Conservation (phyloP, 64 coral and sea anemone genomes). For the Pocillopora verrucosa region DNA sequence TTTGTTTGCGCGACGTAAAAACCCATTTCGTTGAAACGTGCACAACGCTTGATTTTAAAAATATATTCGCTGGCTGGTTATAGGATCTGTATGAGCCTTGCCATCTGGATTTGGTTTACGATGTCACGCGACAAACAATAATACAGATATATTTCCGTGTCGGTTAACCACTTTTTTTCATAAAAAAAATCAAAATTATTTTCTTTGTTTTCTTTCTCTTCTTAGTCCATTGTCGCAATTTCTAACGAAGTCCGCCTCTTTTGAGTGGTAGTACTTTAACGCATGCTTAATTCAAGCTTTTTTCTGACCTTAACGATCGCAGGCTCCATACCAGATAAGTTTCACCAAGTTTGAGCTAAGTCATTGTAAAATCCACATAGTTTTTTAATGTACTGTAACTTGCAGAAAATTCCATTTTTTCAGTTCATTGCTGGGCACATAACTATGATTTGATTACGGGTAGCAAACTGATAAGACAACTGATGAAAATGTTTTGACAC, state of each 20-base stretch:
- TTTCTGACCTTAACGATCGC: not conserved
- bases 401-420: not conserved
- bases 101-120: too few relatives aligned
- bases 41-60: too few relatives aligned
- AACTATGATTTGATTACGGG: not conserved
- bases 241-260: not conserved
- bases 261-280: not conserved
- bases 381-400: not conserved
- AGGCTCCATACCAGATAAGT: not conserved
- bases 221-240: too few relatives aligned
- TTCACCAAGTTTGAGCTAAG: not conserved
- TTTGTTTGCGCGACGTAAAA: too few relatives aligned
- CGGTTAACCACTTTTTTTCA: too few relatives aligned
- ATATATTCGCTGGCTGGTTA: too few relatives aligned
- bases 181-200: too few relatives aligned
- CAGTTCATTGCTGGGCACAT: not conserved
- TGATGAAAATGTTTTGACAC: conserved; percentile 20
- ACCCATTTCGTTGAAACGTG: too few relatives aligned
- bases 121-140: too few relatives aligned
- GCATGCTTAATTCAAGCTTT: not conserved
- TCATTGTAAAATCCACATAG: not conserved
- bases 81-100: too few relatives aligned
- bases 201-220: not conserved
- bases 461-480: not conserved
- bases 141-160: too few relatives aligned